Base-by-base conservation (phyloP, 2,797 vertebrate species). In the Enteromius treurensis region DNA sequence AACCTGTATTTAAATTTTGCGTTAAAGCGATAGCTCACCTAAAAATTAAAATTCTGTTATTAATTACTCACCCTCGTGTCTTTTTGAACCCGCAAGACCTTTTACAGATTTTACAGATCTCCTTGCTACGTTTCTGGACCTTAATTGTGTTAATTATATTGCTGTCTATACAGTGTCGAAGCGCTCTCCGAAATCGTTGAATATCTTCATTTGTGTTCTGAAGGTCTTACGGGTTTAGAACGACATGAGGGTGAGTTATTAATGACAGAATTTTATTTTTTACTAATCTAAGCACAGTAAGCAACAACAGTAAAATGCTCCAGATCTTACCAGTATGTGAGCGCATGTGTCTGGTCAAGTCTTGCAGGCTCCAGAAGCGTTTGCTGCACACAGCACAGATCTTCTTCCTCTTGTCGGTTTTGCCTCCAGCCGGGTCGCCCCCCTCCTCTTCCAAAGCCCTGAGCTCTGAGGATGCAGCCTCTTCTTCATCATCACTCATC, bases 321-420 rank as follows among this genome's bases (percentile, higher is more conserved):
- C 5, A 60, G 65, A n/a, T 47, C 82, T 85, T 90, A 98, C 97
- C 98, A 92, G 98, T 99, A 92, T 99, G 98, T 32, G 98, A 99
- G 89, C 98, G 92, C 96, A 97, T 99, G 91, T 99, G 98, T 79
- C 98, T 91, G 0, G 98, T 99, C 92, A 99, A 94, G 92, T 99
- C 98, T 91, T 99, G 98, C 84, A 99, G 95, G 32, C 97, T 98
- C 98, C 98, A 99, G 93, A 99, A 99, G 40, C 98, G 93, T 86
- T 99, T 99, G 86, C 93, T 95, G 88, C 98, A 99, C 79, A 99
- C 96, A 1, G 91, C 95, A 89, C 98, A 99, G 87, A 99, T 96
- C 91, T 99, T 99, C 93, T 99, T 99, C 91, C 98, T 95, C 92
- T 99, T 99, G 91, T 99, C 98, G 0, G 96, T 95, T 90, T 96